Evolutionary conservation across 2,113 vertebrate species (phyloP).

Genomic region (Paramormyrops kingsleyae): DNA sequence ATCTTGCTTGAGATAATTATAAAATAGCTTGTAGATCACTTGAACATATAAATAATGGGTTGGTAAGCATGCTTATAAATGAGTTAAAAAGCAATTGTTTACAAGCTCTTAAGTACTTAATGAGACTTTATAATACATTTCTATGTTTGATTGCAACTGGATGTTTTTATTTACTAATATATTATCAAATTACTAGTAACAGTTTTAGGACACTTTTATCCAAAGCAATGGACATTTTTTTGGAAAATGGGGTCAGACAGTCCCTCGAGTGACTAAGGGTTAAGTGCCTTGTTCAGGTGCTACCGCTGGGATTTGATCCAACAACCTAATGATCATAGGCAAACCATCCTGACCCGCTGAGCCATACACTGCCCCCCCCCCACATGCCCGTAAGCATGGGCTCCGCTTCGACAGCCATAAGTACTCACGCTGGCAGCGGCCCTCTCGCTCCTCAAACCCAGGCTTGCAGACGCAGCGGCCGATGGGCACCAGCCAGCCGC

Average conservation of each 20-base stretch:
- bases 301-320: not conserved
- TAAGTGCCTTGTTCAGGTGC: not conserved
- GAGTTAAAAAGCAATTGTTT: not conserved
- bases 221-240: not conserved
- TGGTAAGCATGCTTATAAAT: not conserved
- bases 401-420: not conserved
- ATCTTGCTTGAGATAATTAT: not conserved
- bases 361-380: not conserved
- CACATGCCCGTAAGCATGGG: not conserved
- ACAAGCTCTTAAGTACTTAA: not conserved
- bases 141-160: not conserved
- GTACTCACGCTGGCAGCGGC: conserved; percentile 82
- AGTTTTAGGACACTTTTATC: not conserved
- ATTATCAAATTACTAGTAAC: not conserved
- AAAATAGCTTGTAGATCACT: not conserved
- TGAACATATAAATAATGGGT: not conserved
- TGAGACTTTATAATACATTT: not conserved
- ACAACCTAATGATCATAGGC: not conserved
- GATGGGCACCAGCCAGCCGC: conserved; percentile 98
- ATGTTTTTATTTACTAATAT: not conserved
- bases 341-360: not conserved
- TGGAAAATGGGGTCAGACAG: not conserved
- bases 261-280: not conserved
- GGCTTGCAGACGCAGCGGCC: conserved; percentile 92
- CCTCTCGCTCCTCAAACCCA: conserved; percentile 86